Evolutionary conservation across 2,888 invertebrate genomes (phyloP), one percentile per base, ranked within the genome.

Genomic region (Dexiosoma caninum): DNA sequence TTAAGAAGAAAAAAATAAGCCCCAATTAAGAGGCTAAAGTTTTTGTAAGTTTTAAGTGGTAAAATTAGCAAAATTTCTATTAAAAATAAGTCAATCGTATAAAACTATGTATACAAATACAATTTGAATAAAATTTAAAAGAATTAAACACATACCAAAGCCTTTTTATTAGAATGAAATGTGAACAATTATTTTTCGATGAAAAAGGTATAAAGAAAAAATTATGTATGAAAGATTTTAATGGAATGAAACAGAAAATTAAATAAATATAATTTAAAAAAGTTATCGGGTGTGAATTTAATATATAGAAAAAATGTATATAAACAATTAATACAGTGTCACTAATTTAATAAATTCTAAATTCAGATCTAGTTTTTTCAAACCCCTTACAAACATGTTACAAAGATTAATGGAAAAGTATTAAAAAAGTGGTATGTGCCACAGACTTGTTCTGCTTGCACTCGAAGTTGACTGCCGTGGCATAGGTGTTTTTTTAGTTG

Each of bases 31-130:
- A 82, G 82, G 72, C 79, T 82, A 46, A 51, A 77, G 69, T 79
- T 81, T 81, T 82, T 78, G 84, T 83, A 83, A 84, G 83, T 84
- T 84, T 83, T 78, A 49, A 67, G 69, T 81, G 57, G 51, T 70
- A 57, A 69, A 81, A 44, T 70, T 14, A 16, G 10, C 2, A 70
- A 64, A 66, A 64, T 40, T 69, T 66, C 70, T 44, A 37, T 46
- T 44, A 59, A 79, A 82, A 76, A 51, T 71, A 60, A 60, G 21
- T 49, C 12, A 72, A 80, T 60, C 51, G 14, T 51, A 27, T 32
- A 64, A 66, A 69, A 57, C 9, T 53, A 62, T 44, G 35, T 19
- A 21, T 21, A 10, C 19, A 19, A 12, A 59, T 37, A 23, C 10
- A 12, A 19, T 30, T 37, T 16, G 40, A 72, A 69, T 72, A 72